phyloP scores from a whole-genome alignment of 2,113 vertebrate species.

The Illadopsis cleaveri region DNA sequence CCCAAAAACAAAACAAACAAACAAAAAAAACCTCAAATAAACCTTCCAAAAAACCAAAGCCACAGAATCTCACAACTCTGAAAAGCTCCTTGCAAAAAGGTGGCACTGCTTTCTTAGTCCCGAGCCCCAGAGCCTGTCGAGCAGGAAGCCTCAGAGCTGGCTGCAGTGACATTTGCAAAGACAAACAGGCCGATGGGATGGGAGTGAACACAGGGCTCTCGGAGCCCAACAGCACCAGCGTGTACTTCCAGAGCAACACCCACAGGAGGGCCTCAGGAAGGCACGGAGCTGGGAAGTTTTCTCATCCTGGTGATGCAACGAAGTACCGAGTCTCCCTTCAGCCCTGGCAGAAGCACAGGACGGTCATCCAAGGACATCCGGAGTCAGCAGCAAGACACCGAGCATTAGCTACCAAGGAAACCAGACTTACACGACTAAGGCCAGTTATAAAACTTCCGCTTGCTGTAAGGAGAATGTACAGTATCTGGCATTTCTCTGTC shows the following conservation, averaged over 20 bases:
- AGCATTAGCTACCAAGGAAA: background rate
- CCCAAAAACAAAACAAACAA: background rate
- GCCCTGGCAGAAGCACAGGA: constrained; percentile 10
- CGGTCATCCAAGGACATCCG: constrained; percentile 49
- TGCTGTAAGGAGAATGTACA: background rate
- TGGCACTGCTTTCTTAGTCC: background rate
- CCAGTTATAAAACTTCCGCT: background rate
- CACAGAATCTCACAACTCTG: background rate
- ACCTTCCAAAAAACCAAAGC: background rate
- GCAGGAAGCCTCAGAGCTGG: background rate
- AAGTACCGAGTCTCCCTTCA: background rate
- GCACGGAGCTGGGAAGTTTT: background rate
- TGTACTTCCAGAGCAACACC: background rate
- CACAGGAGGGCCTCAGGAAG: background rate
- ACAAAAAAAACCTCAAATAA: background rate
- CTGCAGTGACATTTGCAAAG: background rate
- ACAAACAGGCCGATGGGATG: background rate
- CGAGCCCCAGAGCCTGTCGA: background rate
- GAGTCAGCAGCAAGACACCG: background rate
- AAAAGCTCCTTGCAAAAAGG: background rate
- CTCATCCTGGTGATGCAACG: background rate
- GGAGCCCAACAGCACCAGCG: background rate
- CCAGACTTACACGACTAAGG: background rate
- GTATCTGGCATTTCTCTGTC: background rate
- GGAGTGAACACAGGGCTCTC: background rate